Conservation (phyloP, 2,113 vertebrate genomes). For the Daubentonia madagascariensis region DNA sequence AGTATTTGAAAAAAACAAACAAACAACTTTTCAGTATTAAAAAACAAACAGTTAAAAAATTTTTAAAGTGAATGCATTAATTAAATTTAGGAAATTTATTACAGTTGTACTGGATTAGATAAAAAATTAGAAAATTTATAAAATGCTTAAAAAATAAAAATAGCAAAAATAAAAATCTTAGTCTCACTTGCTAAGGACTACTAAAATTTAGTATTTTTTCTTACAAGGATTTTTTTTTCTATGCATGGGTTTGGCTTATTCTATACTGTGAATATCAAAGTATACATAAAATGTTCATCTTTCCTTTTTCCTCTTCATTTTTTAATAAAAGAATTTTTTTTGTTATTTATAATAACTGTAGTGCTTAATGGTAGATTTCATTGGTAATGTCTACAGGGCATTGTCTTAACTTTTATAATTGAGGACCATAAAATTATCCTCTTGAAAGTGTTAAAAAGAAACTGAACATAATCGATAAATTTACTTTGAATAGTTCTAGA, state of each 20-base stretch:
- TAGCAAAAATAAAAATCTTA: not conserved
- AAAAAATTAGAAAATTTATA: not conserved
- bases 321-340: not conserved
- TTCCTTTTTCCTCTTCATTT: not conserved
- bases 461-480: not conserved
- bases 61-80: not conserved
- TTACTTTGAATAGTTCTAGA: slow-evolving; percentile 1
- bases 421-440: not conserved
- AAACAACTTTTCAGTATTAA: not conserved
- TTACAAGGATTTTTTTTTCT: not conserved
- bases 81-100: not conserved
- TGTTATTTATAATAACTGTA: not conserved
- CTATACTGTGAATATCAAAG: not conserved
- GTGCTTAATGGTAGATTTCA: not conserved
- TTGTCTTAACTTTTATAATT: not conserved
- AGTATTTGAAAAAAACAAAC: not conserved
- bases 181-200: not conserved
- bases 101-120: not conserved
- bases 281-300: not conserved
- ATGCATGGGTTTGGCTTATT: not conserved
- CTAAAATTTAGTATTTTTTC: not conserved
- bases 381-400: not conserved
- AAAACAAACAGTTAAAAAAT: not conserved
- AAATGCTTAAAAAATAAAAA: not conserved
- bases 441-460: slow-evolving; percentile 8